Evolutionary conservation across 2,113 vertebrate species (phyloP).

Genomic region (Salminus brasiliensis): DNA sequence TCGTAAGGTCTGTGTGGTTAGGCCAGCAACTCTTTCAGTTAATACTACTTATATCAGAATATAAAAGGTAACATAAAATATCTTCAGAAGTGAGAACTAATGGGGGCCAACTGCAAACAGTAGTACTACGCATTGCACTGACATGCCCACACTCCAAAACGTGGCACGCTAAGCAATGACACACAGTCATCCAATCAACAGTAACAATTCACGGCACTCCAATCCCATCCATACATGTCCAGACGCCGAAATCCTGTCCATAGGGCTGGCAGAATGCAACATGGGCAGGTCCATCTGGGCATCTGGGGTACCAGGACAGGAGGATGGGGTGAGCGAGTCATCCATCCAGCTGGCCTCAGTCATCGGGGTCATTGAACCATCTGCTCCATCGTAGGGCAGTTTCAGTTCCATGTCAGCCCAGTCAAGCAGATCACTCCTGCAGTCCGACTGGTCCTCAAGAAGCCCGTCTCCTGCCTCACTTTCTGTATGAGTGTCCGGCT

Average conservation of each 20-base stretch:
- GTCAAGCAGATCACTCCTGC: constrained; percentile 70
- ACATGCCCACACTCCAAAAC: constrained; percentile 29
- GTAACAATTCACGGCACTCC: constrained; percentile 2
- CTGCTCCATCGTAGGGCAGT: constrained; percentile 64
- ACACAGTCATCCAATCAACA: not conserved
- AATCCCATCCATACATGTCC: constrained; percentile 85
- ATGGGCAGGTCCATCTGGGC: constrained; percentile 71
- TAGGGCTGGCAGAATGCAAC: constrained; percentile 67
- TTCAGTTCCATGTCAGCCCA: constrained; percentile 78
- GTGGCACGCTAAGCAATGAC: not conserved
- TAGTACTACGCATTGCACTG: not conserved
- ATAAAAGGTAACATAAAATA: not conserved
- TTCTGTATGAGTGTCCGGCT: constrained; percentile 74
- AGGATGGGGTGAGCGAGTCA: constrained; percentile 68
- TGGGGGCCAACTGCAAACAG: not conserved
- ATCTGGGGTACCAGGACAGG: constrained; percentile 65
- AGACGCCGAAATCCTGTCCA: constrained; percentile 89
- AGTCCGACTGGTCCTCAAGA: constrained; percentile 64
- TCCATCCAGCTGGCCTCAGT: constrained; percentile 79
- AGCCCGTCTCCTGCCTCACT: constrained; percentile 67
- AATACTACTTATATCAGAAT: not conserved
- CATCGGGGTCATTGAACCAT: constrained; percentile 71
- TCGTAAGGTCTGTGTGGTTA: not conserved
- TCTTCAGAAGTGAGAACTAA: not conserved
- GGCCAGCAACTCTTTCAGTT: not conserved